Evolutionary conservation across 2,888 invertebrate species (phyloP).

Genomic region (Ennomos quercinarius): DNA sequence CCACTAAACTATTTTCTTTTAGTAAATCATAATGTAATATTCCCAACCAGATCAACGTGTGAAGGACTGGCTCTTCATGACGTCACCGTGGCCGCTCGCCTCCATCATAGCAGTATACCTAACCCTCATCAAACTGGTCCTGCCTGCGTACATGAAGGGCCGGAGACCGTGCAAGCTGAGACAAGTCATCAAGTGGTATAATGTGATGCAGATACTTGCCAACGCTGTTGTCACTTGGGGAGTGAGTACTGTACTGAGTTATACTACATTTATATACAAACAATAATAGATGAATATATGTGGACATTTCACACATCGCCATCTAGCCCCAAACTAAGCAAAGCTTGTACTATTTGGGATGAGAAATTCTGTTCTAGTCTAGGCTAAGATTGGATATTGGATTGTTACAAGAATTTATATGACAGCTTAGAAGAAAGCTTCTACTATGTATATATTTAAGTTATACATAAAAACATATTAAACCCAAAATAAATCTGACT

Average conservation of each 20-base stretch:
- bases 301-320: too few species aligned
- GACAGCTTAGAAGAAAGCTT: not conserved
- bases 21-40: conserved; percentile 3
- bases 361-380: too few species aligned
- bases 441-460: not conserved
- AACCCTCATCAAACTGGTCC: conserved; percentile 82
- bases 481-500: not conserved
- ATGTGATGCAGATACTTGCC: conserved; percentile 91
- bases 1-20: too few species aligned
- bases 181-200: conserved; percentile 89
- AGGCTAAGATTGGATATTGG: too few species aligned
- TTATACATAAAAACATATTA: not conserved
- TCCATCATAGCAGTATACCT: conserved; percentile 83
- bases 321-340: too few species aligned
- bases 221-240: conserved; percentile 89
- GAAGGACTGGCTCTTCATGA: conserved; percentile 87
- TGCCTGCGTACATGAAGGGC: conserved; percentile 89
- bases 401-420: too few species aligned
- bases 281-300: too few species aligned
- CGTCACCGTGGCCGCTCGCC: conserved; percentile 83
- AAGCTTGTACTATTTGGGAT: too few species aligned
- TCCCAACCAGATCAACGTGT: conserved; percentile 84
- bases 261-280: too few species aligned
- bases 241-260: conserved; percentile 81
- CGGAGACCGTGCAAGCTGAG: conserved; percentile 88